Percentiles rank a stretch among this genome's conserved stretches.
Evolutionary conservation across 1,140 invertebrate genomes (phyloP).

Genomic region (Heterodera schachtii): DNA sequence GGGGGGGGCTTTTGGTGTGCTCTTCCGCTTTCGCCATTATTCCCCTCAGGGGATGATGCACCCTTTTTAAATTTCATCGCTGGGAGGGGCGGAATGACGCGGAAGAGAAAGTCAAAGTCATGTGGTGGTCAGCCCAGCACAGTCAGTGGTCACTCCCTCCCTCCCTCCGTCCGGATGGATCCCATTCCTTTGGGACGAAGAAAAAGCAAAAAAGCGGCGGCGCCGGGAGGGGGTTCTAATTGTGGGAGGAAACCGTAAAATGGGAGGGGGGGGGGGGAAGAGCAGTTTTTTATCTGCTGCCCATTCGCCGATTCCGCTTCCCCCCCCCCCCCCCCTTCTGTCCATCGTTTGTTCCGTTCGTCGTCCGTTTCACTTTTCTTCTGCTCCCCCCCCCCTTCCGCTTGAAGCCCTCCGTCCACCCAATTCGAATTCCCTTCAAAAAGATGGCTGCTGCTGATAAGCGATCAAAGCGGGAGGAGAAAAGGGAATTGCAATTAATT

Average conservation of each 20-base stretch:
- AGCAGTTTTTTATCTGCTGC: neutral
- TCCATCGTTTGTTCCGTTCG: no score
- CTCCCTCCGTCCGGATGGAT: neutral
- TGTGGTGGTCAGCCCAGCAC: neutral
- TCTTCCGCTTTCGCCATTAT: constrained; percentile 1
- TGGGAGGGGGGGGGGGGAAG: neutral
- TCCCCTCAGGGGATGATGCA: constrained; percentile 2
- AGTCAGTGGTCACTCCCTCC: neutral
- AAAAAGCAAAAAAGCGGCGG: neutral
- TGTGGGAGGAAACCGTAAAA: constrained; percentile 11
- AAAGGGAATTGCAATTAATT: constrained; percentile 2
- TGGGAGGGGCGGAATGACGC: constrained; percentile 5
- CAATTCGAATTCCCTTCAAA: neutral
- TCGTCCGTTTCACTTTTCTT: neutral
- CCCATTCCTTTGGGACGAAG: neutral
- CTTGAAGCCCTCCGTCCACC: neutral
- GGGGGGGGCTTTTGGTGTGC: neutral
- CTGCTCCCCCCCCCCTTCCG: neutral
- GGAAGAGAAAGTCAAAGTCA: constrained; percentile 7
- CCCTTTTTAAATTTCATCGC: constrained; percentile 13
- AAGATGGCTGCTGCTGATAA: constrained; percentile 16
- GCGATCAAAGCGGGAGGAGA: neutral
- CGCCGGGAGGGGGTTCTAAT: neutral
- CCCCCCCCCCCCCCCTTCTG: neutral
- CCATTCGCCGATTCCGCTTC: neutral